Conservation (phyloP, 2,797 vertebrate species). For the Uromys caudimaculatus region DNA sequence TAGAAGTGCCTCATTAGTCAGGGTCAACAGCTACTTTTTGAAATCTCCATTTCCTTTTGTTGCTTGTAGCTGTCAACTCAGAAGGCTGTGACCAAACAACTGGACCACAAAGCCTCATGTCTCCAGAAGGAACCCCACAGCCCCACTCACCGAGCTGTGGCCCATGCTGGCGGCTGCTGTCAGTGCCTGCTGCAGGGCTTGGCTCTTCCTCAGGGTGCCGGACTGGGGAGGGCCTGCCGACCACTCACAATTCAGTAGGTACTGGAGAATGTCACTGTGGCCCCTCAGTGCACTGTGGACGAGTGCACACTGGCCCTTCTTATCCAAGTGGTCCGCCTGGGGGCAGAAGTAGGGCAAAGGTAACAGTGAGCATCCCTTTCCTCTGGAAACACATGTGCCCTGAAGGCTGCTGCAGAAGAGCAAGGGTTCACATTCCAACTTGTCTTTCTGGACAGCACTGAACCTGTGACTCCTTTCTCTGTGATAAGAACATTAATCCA, state of each 20-base stretch:
- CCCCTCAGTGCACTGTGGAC: constrained; percentile 96
- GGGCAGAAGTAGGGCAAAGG: background rate
- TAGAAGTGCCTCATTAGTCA: background rate
- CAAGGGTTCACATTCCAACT: rapidly evolving
- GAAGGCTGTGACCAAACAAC: background rate
- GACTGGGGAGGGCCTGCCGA: constrained; percentile 87
- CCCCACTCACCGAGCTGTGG: constrained; percentile 91
- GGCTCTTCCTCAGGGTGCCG: constrained; percentile 90
- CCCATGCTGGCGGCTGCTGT: constrained; percentile 98
- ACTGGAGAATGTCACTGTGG: constrained; percentile 93
- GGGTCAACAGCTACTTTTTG: background rate
- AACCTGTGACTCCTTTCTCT: background rate
- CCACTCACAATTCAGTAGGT: constrained; percentile 93
- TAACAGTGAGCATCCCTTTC: background rate
- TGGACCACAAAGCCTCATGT: background rate
- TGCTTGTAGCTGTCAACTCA: background rate
- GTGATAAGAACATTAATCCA: background rate
- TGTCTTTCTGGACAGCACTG: background rate
- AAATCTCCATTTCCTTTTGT: constrained; percentile 20
- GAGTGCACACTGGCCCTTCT: constrained; percentile 96
- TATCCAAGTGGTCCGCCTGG: constrained; percentile 95
- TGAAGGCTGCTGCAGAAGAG: background rate
- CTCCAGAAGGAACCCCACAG: background rate
- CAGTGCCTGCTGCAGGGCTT: constrained; percentile 95
- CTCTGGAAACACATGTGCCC: background rate